phyloP scores from a whole-genome alignment of 2,797 vertebrate genomes.

The Cossypha heuglini region DNA sequence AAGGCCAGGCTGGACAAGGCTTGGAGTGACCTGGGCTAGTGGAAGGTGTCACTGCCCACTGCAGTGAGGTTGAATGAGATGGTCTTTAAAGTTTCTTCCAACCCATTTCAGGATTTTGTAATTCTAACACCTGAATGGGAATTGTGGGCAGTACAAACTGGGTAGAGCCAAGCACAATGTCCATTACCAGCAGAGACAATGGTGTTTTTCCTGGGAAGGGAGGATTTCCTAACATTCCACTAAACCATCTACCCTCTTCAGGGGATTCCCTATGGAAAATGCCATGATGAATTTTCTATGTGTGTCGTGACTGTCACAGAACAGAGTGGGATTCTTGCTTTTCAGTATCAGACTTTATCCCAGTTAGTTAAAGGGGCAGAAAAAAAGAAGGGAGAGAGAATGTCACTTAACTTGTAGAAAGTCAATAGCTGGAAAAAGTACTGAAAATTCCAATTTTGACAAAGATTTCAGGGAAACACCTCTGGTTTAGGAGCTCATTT shows the following conservation, averaged over 20 bases:
- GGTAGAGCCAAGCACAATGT: accelerated
- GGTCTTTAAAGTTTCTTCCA: neutral
- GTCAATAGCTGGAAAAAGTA: neutral
- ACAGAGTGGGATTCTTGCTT: neutral
- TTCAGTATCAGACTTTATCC: neutral
- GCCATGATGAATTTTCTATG: neutral
- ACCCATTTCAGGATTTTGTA: neutral
- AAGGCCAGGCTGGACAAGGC: neutral
- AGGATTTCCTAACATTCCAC: neutral
- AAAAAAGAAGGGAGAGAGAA: neutral
- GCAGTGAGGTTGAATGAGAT: neutral
- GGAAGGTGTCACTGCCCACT: neutral
- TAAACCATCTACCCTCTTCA: accelerated
- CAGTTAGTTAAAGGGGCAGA: accelerated
- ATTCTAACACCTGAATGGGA: neutral
- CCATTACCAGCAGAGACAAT: neutral
- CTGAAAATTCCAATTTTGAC: neutral
- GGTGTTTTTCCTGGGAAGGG: neutral
- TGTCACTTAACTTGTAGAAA: neutral
- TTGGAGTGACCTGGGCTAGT: neutral
- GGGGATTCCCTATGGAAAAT: neutral
- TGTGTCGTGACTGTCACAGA: neutral
- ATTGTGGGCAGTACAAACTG: accelerated
- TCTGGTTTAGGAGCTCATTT: neutral
- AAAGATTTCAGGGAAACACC: neutral